phyloP scores from a whole-genome alignment of 2,888 invertebrate species.

The Achlya flavicornis region DNA sequence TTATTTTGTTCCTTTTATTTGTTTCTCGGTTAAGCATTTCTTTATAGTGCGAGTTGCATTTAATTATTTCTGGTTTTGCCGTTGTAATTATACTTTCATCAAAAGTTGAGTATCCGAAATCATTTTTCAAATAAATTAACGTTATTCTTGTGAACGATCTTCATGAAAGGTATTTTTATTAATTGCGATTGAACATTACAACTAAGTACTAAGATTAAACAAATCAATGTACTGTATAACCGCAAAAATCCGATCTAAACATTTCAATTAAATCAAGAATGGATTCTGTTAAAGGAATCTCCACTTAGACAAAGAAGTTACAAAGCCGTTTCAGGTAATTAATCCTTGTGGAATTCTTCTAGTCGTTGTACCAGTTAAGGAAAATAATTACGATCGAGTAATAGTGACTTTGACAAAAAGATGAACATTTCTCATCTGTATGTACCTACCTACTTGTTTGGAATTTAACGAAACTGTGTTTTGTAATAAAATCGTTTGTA shows the following conservation, averaged over 20 bases:
- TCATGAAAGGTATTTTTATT: background rate
- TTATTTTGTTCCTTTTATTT: conserved; percentile 60
- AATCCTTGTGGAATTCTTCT: conserved; percentile 72
- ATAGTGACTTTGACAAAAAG: conserved; percentile 46
- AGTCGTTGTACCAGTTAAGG: conserved; percentile 50
- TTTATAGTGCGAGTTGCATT: conserved; percentile 51
- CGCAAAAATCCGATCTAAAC: conserved; percentile 59
- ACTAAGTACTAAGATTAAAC: background rate
- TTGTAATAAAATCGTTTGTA: too few relatives aligned
- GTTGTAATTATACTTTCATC: conserved; percentile 52
- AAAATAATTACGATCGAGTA: conserved; percentile 56
- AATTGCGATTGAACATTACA: background rate
- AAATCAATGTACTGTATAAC: conserved; percentile 36
- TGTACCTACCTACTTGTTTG: conserved; percentile 23
- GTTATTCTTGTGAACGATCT: background rate
- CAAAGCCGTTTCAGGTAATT: conserved; percentile 71
- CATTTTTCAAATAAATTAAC: background rate
- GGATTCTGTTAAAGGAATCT: conserved; percentile 58
- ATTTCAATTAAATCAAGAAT: conserved; percentile 69
- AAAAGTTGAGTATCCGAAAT: background rate
- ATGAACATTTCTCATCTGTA: conserved; percentile 44
- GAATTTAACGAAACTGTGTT: conserved; percentile 6
- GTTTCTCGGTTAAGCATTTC: conserved; percentile 55
- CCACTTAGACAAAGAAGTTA: conserved; percentile 63
- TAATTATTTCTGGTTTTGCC: conserved; percentile 38